Evolutionary conservation across 2,113 vertebrate genomes (phyloP).

Genomic region (Nannospalax galili): DNA sequence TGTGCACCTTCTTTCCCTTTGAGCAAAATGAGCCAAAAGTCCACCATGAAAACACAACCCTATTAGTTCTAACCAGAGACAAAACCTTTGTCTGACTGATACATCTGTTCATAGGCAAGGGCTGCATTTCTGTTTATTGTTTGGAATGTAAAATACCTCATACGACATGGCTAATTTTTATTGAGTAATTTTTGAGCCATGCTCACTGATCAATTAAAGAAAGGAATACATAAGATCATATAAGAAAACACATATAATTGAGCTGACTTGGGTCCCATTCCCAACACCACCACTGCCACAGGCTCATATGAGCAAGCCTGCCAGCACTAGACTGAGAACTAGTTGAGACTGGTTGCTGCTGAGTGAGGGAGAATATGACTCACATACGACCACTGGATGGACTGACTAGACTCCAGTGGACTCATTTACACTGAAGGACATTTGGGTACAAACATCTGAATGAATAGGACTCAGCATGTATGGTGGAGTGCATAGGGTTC

Average conservation of each 20-base stretch:
- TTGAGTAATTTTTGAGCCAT: conserved; percentile 15
- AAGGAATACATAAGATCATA: not conserved
- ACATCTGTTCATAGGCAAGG: not conserved
- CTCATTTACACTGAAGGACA: too few relatives aligned
- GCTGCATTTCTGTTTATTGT: not conserved
- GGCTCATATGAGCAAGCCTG: too few relatives aligned
- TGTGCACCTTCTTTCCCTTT: not conserved
- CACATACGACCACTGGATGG: too few relatives aligned
- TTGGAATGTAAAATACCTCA: not conserved
- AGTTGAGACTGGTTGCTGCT: too few relatives aligned
- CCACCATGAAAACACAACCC: conserved; percentile 7
- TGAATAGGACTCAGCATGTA: too few relatives aligned
- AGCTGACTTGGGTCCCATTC: too few relatives aligned
- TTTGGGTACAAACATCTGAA: too few relatives aligned
- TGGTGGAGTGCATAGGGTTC: too few relatives aligned
- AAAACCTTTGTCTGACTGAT: not conserved
- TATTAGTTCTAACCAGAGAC: not conserved
- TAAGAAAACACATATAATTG: not conserved
- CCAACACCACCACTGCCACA: too few relatives aligned
- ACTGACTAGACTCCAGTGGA: too few relatives aligned
- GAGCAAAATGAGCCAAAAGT: conserved; percentile 3
- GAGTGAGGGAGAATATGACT: too few relatives aligned
- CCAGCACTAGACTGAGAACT: too few relatives aligned
- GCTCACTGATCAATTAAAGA: not conserved
- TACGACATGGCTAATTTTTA: not conserved